Evolutionary conservation across 1,140 invertebrate species (phyloP), one percentile per base, ranked within the genome.

Genomic region (Steinernema feltiae): DNA sequence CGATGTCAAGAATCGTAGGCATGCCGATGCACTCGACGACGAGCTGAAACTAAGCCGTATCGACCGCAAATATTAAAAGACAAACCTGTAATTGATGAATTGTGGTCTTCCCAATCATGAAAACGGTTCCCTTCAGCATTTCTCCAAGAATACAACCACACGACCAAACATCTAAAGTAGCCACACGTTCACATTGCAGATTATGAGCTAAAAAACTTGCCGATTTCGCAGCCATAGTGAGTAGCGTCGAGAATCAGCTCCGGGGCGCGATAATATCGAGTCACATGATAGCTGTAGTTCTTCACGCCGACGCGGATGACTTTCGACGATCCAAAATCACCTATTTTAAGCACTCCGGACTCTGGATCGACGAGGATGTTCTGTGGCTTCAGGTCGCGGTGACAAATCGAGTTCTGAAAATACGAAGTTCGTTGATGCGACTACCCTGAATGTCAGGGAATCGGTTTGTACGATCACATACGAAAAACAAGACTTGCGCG

Each of bases 171-270:
- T 99, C 94, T 72, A 27, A 63, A 63, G 24, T 63, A 15, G 15
- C 7, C 15, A 3, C 53, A n/a, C 15, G 15, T 63, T 7, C 2
- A 15, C 53, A 63, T 15, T n/a, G 7, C 7, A 46, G n/a, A 46
- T 46, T 12, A 46, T 27, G 24, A 63, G 7, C 35, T 7, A 41
- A 41, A 41, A 21, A 17, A 63, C 12, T 46, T 71, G 30, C 70
- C 70, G n/a, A 82, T 78, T 31, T 71, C 41, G n/a, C 74, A 70
- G 72, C 77, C 17, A 88, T 99, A 99, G 89, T 99, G 94, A 81
- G 95, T 98, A 87, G 97, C 95, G 87, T 97, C 97, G 89, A 99
- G 99, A 87, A 99, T 99, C 81, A 98, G 91, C 89, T 98, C 96
- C 73, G 97, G 97, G 84, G 96, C 96, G 17, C 77, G 83, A 78